Base-by-base conservation (phyloP, 2,888 invertebrate genomes). In the Drosophila ezoana region DNA sequence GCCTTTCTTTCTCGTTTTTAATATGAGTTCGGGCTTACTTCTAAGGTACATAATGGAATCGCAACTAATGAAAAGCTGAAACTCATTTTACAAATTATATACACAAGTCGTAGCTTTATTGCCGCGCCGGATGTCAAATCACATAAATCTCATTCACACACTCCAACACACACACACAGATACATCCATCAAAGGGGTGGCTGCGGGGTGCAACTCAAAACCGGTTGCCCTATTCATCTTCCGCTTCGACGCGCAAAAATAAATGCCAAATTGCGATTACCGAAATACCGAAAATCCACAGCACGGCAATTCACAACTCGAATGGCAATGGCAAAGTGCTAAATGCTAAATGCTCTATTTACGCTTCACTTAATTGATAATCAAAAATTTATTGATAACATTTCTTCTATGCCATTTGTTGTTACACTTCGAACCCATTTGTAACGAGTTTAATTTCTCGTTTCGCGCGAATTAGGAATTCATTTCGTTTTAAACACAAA, bases 321-420 rank as follows among this genome's bases (percentile, higher is more conserved):
- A 47, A 52, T 56, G 38, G 51, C 23, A 48, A 35, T 23, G 23
- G 23, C 23, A 9, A 37, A 56, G 14, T 59, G 41, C 10, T 14
- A 40, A 66, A 49, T 54, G 37, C 18, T 60, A 57, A 76, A 75
- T 65, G 68, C 68, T 58, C 63, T 65, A 66, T 80, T 82, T 57
- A 82, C 81, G 85, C 85, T 81, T 79, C 77, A 82, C 57, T 81
- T 79, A 79, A 78, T 76, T 85, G 73, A 80, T 82, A 85, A 85
- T 85, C 70, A 73, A 54, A 63, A 69, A 82, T 83, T 83, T 85
- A 79, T 83, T 81, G 76, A 76, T 81, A 81, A 69, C 66, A 76
- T 74, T 76, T 62, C 70, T 73, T 70, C 71, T 67, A 45, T 79
- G 66, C 58, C 78, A 73, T 78, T 81, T 72, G 54, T 57, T 33